Base-by-base conservation (phyloP, 2,113 vertebrate genomes). In the Podarcis raffonei region DNA sequence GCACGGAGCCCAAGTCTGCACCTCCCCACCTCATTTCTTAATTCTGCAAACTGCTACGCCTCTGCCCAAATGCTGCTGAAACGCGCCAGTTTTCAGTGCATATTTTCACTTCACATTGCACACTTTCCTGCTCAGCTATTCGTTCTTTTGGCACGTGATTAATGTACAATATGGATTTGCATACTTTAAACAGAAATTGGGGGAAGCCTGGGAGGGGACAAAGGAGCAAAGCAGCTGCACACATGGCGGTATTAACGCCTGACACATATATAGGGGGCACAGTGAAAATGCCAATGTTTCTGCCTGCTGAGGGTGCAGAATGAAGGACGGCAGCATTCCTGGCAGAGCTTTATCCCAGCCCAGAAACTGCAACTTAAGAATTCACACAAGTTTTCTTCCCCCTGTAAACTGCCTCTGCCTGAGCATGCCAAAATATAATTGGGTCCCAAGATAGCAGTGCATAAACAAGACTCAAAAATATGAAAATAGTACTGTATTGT, bases 151-250 rank as follows among this genome's bases (percentile, higher is more conserved):
- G 87, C 83, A 83, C 68, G 65, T 0, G 53, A 89, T 68, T 59
- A 87, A 92, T 2, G 15, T 78, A 66, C 11, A 85, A 80, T 48
- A 1, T 66, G 0, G 20, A 57, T 16, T 91, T 89, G 85, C 66
- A 48, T 89, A 89, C 76, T 89, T 87, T 80, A 69, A 62, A 62
- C 65, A 71, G 91, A 69, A 59, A 87, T 20, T 35, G 75, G 85
- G 0, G 0, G 62, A 72, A 59, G 81, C 80, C 20, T 32, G 32
- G 82, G 86, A 91, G 48, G 81, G 22, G 81, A 84, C 12, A 89
- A 57, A 76, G 13, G 0, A 9, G 81, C 5, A 62, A 76, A 39
- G 76, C 77, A 57, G 16, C 35, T 30, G 80, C 2, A 9, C 72
- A 65, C 75, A 71, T 75, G 65, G 53, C 32, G 35, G 32, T 48